phyloP scores from a whole-genome alignment of 1,140 invertebrate genomes.

The Thaumatotibia leucotreta region DNA sequence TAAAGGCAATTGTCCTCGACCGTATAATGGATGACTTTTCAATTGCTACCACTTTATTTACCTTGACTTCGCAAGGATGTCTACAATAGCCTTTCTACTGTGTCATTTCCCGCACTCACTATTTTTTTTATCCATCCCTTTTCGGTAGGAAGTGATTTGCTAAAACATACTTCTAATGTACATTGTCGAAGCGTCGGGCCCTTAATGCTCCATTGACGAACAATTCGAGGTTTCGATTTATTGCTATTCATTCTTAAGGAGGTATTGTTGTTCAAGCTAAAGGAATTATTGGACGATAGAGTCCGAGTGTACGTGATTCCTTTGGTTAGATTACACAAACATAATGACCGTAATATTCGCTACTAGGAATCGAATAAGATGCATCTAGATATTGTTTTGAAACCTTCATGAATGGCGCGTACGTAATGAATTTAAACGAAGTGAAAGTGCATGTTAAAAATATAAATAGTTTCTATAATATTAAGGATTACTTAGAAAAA shows the following conservation, averaged over 20 bases:
- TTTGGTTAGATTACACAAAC: constrained; percentile 17
- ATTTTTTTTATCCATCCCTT: constrained; percentile 54
- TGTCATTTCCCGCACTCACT: constrained; percentile 72
- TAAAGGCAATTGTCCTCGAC: constrained; percentile 45
- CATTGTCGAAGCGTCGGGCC: constrained; percentile 59
- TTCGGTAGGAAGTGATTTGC: constrained; percentile 69
- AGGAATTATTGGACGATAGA: constrained; percentile 52
- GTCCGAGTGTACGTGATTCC: constrained; percentile 39
- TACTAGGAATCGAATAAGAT: background rate
- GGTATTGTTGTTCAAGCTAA: constrained; percentile 55
- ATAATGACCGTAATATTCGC: background rate
- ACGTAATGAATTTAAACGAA: constrained; percentile 16
- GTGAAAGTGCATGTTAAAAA: too few relatives aligned
- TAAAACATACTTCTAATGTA: constrained; percentile 69
- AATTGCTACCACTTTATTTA: constrained; percentile 68
- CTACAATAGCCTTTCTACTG: constrained; percentile 52
- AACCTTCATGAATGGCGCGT: constrained; percentile 43
- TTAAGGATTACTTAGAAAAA: too few relatives aligned
- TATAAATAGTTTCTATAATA: too few relatives aligned
- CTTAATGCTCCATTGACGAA: constrained; percentile 66
- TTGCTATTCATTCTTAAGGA: constrained; percentile 58
- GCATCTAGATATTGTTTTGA: constrained; percentile 41
- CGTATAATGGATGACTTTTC: constrained; percentile 69
- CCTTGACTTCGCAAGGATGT: constrained; percentile 41
- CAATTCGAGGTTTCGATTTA: constrained; percentile 62